A percentile compares a stretch with the other conserved stretches of the same genome.
These are phyloP conservation scores for Hydrozoanthus gracilis DNA, from an alignment of 92 coral and sea anemone species.

Conservation along the genomic window DNA sequence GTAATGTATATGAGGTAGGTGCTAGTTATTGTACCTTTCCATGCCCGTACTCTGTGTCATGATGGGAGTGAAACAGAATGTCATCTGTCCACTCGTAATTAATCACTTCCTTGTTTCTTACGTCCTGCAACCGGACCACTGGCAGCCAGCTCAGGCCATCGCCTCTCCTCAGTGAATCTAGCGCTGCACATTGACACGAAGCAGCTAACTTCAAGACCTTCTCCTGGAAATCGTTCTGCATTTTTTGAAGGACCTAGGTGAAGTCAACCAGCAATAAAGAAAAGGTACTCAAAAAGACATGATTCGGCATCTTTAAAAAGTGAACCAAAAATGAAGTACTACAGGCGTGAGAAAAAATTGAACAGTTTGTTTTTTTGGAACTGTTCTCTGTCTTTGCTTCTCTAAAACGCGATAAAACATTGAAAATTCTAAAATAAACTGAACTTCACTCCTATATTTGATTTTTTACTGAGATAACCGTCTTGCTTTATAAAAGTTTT, in stretches of 20 bases:
- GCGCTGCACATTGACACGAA: slow-evolving; percentile 56
- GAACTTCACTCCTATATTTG: no score
- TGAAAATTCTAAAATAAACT: no score
- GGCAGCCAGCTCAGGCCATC: slow-evolving; percentile 59
- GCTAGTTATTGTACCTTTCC: slow-evolving; percentile 47
- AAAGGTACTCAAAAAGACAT: not conserved
- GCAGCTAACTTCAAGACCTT: slow-evolving; percentile 57
- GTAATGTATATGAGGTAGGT: no score
- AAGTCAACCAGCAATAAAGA: not conserved
- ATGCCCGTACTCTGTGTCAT: slow-evolving; percentile 69
- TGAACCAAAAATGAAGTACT: no score
- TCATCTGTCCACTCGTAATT: slow-evolving; percentile 65
- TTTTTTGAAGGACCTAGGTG: slow-evolving; percentile 48
- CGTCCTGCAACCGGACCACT: slow-evolving; percentile 65
- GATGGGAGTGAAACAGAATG: slow-evolving; percentile 64
- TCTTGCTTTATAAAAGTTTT: no score
- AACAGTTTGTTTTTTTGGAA: no score
- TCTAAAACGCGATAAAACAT: no score
- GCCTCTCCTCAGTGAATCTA: slow-evolving; percentile 60
- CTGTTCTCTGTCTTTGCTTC: no score
- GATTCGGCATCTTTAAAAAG: no score
- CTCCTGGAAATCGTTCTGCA: slow-evolving; percentile 70
- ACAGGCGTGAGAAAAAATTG: no score
- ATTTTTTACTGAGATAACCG: no score
- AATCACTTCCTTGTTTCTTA: slow-evolving; percentile 61